Conservation (phyloP, 1,140 invertebrate species). For the Aphelenchoides avenae region DNA sequence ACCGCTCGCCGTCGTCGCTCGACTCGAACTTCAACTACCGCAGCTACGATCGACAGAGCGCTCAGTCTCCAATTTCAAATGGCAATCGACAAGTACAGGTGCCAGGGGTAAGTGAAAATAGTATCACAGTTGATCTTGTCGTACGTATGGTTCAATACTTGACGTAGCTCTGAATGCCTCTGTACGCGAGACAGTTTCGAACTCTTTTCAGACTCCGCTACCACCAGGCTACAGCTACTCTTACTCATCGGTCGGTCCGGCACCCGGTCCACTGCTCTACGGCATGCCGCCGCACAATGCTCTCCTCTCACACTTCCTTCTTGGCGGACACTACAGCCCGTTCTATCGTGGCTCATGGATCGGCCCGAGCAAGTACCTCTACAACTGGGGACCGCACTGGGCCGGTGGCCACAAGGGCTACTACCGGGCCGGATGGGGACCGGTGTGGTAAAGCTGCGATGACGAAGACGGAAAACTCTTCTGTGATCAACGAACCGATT, state of each 20-base stretch:
- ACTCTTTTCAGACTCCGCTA: too few relatives aligned
- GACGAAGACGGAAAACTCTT: too few relatives aligned
- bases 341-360: constrained; percentile 10
- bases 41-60: constrained; percentile 4
- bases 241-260: too few relatives aligned
- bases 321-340: constrained; percentile 19
- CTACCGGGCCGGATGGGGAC: constrained; percentile 13
- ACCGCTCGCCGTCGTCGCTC: constrained; percentile 15
- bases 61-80: too few relatives aligned
- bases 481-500: too few relatives aligned
- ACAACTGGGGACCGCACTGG: constrained; percentile 3
- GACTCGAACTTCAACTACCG: constrained; percentile 20
- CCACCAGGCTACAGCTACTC: too few relatives aligned
- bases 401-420: constrained; percentile 20
- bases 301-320: constrained; percentile 17
- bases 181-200: too few relatives aligned
- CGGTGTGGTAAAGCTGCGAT: constrained; percentile 19
- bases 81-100: too few relatives aligned
- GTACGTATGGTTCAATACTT: too few relatives aligned
- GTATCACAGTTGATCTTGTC: too few relatives aligned
- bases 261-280: constrained; percentile 19
- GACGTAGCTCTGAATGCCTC: too few relatives aligned
- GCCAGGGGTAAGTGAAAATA: too few relatives aligned
- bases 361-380: constrained; percentile 15
- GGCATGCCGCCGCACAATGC: constrained; percentile 26